Base-by-base conservation (phyloP, 1,140 invertebrate genomes). In the Atta texana region DNA sequence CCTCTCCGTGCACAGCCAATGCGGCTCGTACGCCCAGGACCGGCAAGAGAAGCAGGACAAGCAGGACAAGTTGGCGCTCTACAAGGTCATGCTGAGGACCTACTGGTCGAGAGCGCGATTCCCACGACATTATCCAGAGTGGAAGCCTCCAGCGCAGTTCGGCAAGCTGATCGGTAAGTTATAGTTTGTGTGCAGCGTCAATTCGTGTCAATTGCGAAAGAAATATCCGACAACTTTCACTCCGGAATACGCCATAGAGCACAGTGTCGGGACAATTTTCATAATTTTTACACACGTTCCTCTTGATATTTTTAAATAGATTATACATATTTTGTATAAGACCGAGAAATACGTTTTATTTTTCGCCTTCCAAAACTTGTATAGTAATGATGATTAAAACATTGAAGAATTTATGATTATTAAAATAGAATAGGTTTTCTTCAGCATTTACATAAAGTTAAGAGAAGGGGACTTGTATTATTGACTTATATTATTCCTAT, bases 81-180 rank as follows among this genome's bases (percentile, higher is more conserved):
- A 99, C 94, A 97, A 97, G 93, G 97, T 98, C 93, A 97, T 98
- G 44, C 94, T 99, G 92, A 97, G 98, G 93, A 98, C 98, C 55
- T 98, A 98, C 93, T 99, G 98, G 98, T 98, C 97, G n/a, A 96
- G 97, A 76, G 97, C 98, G 87, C 97, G 97, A 91, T 99, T 98
- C 93, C 98, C 98, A 31, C 98, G 98, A 92, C 98, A 99, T 94
- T 99, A 98, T 94, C 98, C 98, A 0, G 97, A 98, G 93, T 98
- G 98, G 97, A 96, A 98, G 93, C 98, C 98, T 21, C 97, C 97
- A 0, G 98, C 98, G 3, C 98, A 98, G 94, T 99, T 98, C 97
- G 98, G 98, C 92, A 98, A 98, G 95, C 96, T 98, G 86, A 96
- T 98, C 94, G 98, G 98, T 98, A 94, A 97, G 97, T 34, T 34